Evolutionary conservation across 2,113 vertebrate species (phyloP).

Genomic region (Oncorhynchus nerka): DNA sequence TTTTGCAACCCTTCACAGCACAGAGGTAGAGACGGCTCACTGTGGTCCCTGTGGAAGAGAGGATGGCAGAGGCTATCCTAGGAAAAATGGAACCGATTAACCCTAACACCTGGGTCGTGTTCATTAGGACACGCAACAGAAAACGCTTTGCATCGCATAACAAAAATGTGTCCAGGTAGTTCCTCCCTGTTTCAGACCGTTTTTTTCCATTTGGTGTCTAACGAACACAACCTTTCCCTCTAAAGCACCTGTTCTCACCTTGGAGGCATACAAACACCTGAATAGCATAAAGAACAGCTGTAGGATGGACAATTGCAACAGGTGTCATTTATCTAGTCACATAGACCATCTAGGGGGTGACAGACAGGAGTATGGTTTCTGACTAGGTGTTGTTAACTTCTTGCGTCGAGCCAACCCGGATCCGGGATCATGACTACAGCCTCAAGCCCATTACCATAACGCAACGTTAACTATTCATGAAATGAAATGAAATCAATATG

Average conservation of each 20-base stretch:
- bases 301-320: not conserved
- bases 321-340: not conserved
- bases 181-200: too few relatives aligned
- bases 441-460: too few relatives aligned
- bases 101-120: conserved; percentile 40
- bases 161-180: too few relatives aligned
- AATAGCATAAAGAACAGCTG: not conserved
- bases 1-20: not conserved
- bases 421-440: too few relatives aligned
- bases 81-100: conserved; percentile 59
- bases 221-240: not conserved
- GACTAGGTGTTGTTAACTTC: not conserved
- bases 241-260: conserved; percentile 1
- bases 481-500: too few relatives aligned
- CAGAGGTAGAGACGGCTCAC: conserved; percentile 43
- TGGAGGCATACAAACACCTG: not conserved
- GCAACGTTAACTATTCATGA: too few relatives aligned
- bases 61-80: conserved; percentile 95
- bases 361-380: not conserved
- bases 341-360: conserved; percentile 9
- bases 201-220: too few relatives aligned
- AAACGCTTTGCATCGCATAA: too few relatives aligned
- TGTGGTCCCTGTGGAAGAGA: conserved; percentile 76
- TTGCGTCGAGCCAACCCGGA: too few relatives aligned
- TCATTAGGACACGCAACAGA: not conserved